phyloP scores from a whole-genome alignment of 2,113 vertebrate genomes.

The Phasianus colchicus region DNA sequence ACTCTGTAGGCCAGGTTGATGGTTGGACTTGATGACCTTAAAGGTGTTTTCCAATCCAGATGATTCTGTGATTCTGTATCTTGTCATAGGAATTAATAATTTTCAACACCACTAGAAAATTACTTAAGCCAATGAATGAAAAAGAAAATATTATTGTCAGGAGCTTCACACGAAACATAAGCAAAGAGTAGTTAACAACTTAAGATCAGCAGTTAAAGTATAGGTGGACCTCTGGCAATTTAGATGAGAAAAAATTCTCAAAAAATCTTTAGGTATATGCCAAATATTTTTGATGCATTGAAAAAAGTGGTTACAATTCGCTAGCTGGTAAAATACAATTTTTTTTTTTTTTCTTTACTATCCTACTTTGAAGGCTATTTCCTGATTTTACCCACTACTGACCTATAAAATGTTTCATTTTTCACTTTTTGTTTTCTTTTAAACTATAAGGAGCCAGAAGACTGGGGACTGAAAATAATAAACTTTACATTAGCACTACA shows the following conservation, averaged over 20 bases:
- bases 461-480: background rate
- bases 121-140: no score
- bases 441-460: background rate
- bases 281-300: background rate
- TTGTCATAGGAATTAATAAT: no score
- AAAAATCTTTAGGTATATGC: background rate
- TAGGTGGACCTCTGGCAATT: background rate
- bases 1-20: no score
- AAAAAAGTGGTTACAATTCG: background rate
- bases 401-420: background rate
- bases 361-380: background rate
- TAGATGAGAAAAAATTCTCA: background rate
- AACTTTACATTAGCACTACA: background rate
- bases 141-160: background rate
- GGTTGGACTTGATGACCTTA: no score
- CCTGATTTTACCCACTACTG: background rate
- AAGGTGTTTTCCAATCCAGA: no score
- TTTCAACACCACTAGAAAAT: no score
- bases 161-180: background rate
- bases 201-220: background rate
- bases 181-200: background rate
- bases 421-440: background rate
- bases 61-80: no score
- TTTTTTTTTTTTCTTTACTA: background rate
- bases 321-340: background rate